Percentiles rank a stretch among this genome's conserved stretches.
Evolutionary conservation across 2,888 invertebrate species (phyloP).

Genomic region (Cancer borealis): DNA sequence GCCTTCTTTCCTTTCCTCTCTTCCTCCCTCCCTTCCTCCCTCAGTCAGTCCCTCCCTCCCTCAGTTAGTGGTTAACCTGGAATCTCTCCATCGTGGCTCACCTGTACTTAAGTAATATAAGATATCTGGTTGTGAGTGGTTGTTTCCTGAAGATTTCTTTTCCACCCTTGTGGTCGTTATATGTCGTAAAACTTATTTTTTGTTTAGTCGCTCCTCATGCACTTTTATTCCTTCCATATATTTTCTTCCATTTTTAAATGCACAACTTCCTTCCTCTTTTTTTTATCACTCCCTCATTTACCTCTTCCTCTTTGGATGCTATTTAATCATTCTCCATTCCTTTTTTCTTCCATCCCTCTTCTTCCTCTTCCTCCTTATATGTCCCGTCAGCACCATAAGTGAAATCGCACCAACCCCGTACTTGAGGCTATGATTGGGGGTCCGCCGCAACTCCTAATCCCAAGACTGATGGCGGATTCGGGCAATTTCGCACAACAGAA

Average conservation of each 20-base stretch:
- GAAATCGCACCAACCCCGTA: conserved; percentile 3
- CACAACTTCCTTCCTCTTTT: not conserved
- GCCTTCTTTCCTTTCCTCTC: not conserved
- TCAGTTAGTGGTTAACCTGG: conserved; percentile 37
- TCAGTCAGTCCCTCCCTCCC: not conserved
- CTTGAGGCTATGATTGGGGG: conserved; percentile 15
- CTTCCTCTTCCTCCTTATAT: not conserved
- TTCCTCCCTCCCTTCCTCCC: not conserved
- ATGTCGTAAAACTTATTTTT: not conserved
- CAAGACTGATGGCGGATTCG: conserved; percentile 24
- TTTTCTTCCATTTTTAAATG: not conserved
- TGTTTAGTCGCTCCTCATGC: not conserved
- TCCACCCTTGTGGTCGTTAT: not conserved
- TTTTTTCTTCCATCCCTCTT: not conserved
- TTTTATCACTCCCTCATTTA: conserved; percentile 24
- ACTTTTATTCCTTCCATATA: not conserved
- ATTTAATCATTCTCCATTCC: not conserved
- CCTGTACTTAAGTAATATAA: conserved; percentile 28
- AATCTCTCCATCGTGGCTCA: conserved; percentile 29
- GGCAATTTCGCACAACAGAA: conserved; percentile 2
- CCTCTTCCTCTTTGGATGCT: conserved; percentile 13
- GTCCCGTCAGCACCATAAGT: conserved; percentile 6
- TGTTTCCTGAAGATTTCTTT: not conserved
- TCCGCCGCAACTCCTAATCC: not conserved
- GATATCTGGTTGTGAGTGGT: conserved; percentile 17